A percentile compares a stretch with the other conserved stretches of the same genome.
phyloP scores from a whole-genome alignment of 1,140 invertebrate genomes.

The Phenacoccus solenopsis region DNA sequence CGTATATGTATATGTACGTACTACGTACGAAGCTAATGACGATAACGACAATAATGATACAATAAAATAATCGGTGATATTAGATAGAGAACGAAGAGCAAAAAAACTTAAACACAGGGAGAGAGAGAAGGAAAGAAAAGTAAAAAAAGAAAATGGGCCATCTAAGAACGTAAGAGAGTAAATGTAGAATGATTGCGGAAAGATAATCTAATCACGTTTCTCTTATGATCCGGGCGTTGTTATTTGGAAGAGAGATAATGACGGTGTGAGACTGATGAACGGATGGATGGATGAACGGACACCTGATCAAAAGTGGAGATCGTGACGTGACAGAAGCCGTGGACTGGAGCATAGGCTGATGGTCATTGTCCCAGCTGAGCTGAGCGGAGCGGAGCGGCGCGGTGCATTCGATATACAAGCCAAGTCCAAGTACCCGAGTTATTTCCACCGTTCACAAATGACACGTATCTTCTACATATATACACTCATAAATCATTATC shows the following conservation, averaged over 20 bases:
- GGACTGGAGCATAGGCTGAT: neutral
- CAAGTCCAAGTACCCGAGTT: no score
- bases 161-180: neutral
- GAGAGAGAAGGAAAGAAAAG: no score
- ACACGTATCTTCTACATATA: neutral
- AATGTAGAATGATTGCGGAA: neutral
- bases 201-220: neutral
- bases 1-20: no score
- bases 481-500: neutral
- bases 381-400: no score
- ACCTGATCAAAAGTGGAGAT: neutral
- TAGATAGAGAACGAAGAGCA: no score
- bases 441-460: neutral
- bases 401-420: no score
- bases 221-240: neutral
- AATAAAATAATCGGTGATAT: no score
- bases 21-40: no score
- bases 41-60: no score
- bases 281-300: no score
- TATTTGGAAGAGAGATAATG: neutral
- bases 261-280: neutral
- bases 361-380: neutral
- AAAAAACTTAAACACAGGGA: no score
- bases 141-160: neutral
- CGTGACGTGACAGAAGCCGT: neutral